Base-by-base conservation (phyloP, 2,888 invertebrate species). In the Hirtodrosophila alboralis region DNA sequence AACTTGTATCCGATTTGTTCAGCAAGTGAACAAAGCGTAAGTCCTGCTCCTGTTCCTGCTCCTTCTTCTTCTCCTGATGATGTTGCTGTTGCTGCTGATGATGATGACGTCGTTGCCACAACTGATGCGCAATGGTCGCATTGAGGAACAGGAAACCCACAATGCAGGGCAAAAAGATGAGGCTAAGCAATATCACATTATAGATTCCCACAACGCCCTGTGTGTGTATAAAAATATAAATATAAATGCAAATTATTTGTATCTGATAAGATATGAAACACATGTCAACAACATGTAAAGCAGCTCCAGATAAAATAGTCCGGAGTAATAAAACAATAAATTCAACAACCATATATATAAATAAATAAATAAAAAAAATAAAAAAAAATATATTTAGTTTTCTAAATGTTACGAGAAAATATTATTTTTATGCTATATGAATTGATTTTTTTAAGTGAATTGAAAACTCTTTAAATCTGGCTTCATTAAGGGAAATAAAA, bases 101-200 rank as follows among this genome's bases (percentile, higher is more conserved):
- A 13, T 74, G 70, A 31, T 87, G 84, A 10, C 92, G 87, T 49
- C 92, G 91, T 27, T 78, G 85, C 92, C 92, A 92, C 45, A 93
- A 86, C 54, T 92, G 88, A n/a, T 84, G 85, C 1, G 92, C 92
- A 31, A 92, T 91, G 30, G 91, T 90, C 36, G 89, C 88, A 67
- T 93, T 92, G 14, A 92, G 87, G 90, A 91, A 92, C 26, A 92
- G 61, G 67, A 92, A 92, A 9, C 91, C 89, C 12, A 90, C 57
- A 40, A 92, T 76, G 16, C 92, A 88, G 16, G 92, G 92, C 37
- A 91, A 31, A 45, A 92, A 92, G 33, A 92, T 90, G 18, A 92
- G 84, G 37, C 68, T 71, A 38, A 91, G 87, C 13, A 90, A 78
- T 4, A 89, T 69, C 23, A 85, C 64, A 63, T 88, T 79, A 62